Conservation (phyloP, 2,888 invertebrate species). For the Camptogramma bilineatum region DNA sequence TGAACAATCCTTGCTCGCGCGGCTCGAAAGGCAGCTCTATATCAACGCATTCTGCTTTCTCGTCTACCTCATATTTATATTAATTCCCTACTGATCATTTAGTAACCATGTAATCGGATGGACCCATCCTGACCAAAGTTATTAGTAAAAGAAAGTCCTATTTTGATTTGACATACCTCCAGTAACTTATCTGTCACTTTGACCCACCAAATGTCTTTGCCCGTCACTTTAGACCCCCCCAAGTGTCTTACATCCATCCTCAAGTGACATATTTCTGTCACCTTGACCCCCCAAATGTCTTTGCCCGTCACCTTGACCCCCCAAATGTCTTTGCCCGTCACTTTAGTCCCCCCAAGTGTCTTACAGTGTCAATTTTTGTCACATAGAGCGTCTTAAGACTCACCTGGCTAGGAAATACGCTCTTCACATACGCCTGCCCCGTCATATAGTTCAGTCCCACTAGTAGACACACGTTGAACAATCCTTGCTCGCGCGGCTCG, state of each 20-base stretch:
- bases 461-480: constrained; percentile 89
- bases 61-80: too few species aligned
- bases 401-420: constrained; percentile 88
- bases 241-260: too few species aligned
- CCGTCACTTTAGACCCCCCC: too few species aligned
- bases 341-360: background rate
- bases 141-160: too few species aligned
- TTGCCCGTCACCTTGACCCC: too few species aligned
- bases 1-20: constrained; percentile 84
- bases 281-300: background rate
- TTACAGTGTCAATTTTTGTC: background rate
- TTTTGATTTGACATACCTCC: too few species aligned
- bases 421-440: constrained; percentile 89
- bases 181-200: too few species aligned
- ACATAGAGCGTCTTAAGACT: constrained; percentile 43
- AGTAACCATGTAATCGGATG: too few species aligned
- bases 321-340: background rate
- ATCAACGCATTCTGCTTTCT: constrained; percentile 76
- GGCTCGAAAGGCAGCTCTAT: constrained; percentile 71
- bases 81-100: too few species aligned
- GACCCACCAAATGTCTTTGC: too few species aligned
- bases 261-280: too few species aligned
- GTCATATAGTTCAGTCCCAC: constrained; percentile 88
- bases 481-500: constrained; percentile 69
- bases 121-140: too few species aligned